Evolutionary conservation across 2,888 invertebrate genomes (phyloP), one percentile per base, ranked within the genome.

Genomic region (Lithosia quadra): DNA sequence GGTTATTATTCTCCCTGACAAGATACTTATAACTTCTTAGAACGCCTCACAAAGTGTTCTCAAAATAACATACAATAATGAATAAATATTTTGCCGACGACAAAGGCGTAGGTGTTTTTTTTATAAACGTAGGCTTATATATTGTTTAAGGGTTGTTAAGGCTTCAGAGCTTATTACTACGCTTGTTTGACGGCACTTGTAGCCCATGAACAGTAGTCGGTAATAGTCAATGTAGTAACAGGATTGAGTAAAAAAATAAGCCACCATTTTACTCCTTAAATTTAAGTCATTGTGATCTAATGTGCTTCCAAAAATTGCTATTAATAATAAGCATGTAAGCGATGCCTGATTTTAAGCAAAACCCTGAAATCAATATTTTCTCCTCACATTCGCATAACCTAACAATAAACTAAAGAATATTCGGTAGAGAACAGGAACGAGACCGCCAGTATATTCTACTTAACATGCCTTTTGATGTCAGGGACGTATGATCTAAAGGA

Each of bases 401-500:
- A 43, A 18, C 18, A 43, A 18, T 43, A 43, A 43, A 7, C n/a
- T 49, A 49, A 33, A 33, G 18, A 58, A 57, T 33, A 60, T 60
- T 60, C n/a, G n/a, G 8, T n/a, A n/a, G 18, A 49, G 18, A 7
- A 43, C 18, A 43, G 43, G 43, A 43, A 43, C 18, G 43, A 43
- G 5, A 0, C 8, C 18, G n/a, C 49, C n/a, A n/a, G 9, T n/a
- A 34, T 33, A 33, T 33, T 58, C 58, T 1, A 33, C 13, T 58
- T 11, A 58, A 28, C 11, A 13, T 13, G 34, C 10, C 57, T 33
- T 33, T n/a, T 61, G 13, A 69, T 58, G 43, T 71, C 63, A 68
- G 68, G 61, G 63, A 68, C 60, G 71, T 64, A 55, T 61, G 33
- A 74, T 63, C 67, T 69, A 62, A 63, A 55, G 66, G 76, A 76